phyloP scores from a whole-genome alignment of 2,888 invertebrate species.

The Vanessa cardui region DNA sequence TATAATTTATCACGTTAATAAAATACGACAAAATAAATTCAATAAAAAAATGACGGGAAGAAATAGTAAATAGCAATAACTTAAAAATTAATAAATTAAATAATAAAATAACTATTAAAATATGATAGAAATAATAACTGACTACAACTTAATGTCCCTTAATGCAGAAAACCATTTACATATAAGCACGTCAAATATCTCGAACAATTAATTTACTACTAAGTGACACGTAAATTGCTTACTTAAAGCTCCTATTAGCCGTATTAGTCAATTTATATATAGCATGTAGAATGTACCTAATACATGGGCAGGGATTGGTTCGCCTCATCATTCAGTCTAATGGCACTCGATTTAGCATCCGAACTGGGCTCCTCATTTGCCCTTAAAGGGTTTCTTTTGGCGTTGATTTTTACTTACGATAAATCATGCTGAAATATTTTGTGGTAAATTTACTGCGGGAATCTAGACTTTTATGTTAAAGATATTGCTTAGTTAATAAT shows the following conservation, averaged over 20 bases:
- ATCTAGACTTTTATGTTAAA: too few relatives aligned
- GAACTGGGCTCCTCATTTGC: constrained; percentile 33
- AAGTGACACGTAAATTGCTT: neutral
- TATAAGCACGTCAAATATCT: too few relatives aligned
- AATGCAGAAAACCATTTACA: too few relatives aligned
- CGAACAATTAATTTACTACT: neutral
- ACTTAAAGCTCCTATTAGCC: neutral
- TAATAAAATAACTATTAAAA: too few relatives aligned
- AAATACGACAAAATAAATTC: too few relatives aligned
- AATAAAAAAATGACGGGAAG: too few relatives aligned
- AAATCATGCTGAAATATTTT: constrained; percentile 30
- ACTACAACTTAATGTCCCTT: too few relatives aligned
- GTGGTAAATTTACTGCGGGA: constrained; percentile 18
- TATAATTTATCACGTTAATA: too few relatives aligned
- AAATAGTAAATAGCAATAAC: too few relatives aligned
- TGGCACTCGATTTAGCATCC: constrained; percentile 60
- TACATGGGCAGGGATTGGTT: constrained; percentile 38
- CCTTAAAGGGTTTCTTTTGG: constrained; percentile 33
- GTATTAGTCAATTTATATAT: constrained; percentile 8
- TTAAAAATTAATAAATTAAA: too few relatives aligned
- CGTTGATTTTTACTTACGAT: constrained; percentile 32
- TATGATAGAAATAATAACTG: too few relatives aligned
- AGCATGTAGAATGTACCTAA: neutral
- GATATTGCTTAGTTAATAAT: too few relatives aligned
- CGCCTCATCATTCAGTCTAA: constrained; percentile 47